Base-by-base conservation (phyloP, 2,797 vertebrate genomes). In the Sebastes taczanowskii region DNA sequence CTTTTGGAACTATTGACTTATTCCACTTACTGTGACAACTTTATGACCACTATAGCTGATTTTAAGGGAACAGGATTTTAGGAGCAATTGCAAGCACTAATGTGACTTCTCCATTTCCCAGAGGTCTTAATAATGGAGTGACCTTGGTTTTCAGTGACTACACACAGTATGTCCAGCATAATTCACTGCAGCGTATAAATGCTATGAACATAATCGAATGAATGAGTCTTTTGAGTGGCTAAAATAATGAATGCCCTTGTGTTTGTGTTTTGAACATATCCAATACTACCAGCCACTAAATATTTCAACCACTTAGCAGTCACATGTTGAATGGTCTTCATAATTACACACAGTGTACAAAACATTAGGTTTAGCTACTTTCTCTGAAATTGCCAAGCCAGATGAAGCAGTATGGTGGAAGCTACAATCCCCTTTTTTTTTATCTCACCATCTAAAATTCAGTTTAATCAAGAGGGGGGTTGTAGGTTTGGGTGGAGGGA, bases 11-110 rank as follows among this genome's bases (percentile, higher is more conserved):
- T 86, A 90, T 91, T 88, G 88, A 88, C 89, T 90, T 89, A 78
- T 80, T 91, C 83, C 83, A 87, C 89, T 92, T 86, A 88, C 90
- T 90, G 89, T 92, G 92, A 92, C 85, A 85, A 89, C 87, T 91
- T 92, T 92, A 91, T 92, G 86, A 88, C 91, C 91, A 91, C 91
- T 90, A 81, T 61, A 76, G 86, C 84, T 64, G 56, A 80, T 90
- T 92, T 86, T 86, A 87, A 82, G 82, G 88, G 75, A 87, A 80
- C 65, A 55, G 64, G 74, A 80, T 88, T 90, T 93, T 82, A 89
- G 88, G 82, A 84, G 83, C 86, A 87, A 84, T 86, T 78, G 79
- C 80, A 23, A 67, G 80, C 84, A 83, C 86, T 91, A 91, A 92
- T 91, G 88, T 88, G 81, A 90, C 89, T 88, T 88, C 67, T 88